Evolutionary conservation across 1,140 invertebrate genomes (phyloP).

Genomic region (Formica exsecta): DNA sequence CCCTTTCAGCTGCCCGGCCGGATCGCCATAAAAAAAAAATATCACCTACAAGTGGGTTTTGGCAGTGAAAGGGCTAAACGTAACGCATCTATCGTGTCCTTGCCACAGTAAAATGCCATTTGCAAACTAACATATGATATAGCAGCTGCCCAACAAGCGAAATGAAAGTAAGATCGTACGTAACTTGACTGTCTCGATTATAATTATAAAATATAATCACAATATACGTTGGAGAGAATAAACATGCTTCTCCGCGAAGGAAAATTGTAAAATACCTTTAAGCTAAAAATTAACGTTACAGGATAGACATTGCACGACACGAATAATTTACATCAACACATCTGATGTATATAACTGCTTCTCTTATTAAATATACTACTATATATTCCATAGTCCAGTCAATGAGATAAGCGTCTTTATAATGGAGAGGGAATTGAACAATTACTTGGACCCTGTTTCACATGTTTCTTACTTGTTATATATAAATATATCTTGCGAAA

Average conservation of each 20-base stretch:
- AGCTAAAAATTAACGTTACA: slow-evolving; percentile 20
- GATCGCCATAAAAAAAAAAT: neutral
- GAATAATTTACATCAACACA: neutral
- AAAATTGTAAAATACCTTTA: slow-evolving; percentile 35
- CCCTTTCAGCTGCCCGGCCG: slow-evolving; percentile 1
- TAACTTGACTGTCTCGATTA: slow-evolving; percentile 26
- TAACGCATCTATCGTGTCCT: slow-evolving; percentile 30
- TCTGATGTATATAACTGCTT: neutral
- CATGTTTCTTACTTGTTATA: neutral
- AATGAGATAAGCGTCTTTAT: slow-evolving; percentile 12
- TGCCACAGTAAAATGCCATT: slow-evolving; percentile 66
- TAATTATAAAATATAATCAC: slow-evolving; percentile 42
- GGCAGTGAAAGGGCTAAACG: slow-evolving; percentile 27
- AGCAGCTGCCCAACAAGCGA: slow-evolving; percentile 66
- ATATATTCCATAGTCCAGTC: neutral
- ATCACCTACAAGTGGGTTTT: neutral
- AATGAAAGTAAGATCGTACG: slow-evolving; percentile 59
- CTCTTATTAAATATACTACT: neutral
- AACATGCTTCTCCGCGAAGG: slow-evolving; percentile 35
- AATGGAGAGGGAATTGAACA: neutral
- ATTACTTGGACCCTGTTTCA: neutral
- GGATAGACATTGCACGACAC: neutral
- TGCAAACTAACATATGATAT: slow-evolving; percentile 71
- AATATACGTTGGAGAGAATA: neutral
- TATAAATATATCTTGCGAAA: neutral